phyloP scores from a whole-genome alignment of 2,888 invertebrate species.

The Seira musarum region DNA sequence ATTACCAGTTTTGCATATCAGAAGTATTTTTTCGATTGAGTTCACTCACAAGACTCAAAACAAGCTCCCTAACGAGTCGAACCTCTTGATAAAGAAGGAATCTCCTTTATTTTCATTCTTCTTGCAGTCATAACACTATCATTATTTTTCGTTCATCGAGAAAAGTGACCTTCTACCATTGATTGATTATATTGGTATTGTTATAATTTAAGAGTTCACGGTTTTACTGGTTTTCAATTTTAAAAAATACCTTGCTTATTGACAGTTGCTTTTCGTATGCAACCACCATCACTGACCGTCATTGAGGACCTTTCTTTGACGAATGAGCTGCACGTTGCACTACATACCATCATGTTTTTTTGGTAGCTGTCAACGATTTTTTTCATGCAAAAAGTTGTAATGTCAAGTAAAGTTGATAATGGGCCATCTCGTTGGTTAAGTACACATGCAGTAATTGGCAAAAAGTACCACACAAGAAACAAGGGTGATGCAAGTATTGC shows the following conservation, averaged over 20 bases:
- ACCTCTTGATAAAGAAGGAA: slow-evolving; percentile 35
- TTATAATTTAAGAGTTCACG: slow-evolving; percentile 17
- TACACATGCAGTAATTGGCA: background rate
- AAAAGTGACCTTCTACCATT: slow-evolving; percentile 47
- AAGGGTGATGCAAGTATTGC: background rate
- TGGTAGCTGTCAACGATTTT: background rate
- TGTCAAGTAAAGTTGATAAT: background rate
- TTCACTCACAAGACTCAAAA: slow-evolving; percentile 37
- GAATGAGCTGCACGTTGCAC: background rate
- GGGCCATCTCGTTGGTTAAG: background rate
- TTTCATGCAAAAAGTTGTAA: background rate
- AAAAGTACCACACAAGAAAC: background rate
- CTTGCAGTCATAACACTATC: slow-evolving; percentile 30
- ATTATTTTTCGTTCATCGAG: slow-evolving; percentile 36
- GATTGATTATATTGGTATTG: slow-evolving; percentile 53
- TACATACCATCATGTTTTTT: background rate
- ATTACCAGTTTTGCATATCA: slow-evolving; percentile 57
- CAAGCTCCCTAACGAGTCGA: slow-evolving; percentile 48
- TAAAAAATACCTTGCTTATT: slow-evolving; percentile 13
- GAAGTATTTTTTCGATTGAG: slow-evolving; percentile 50
- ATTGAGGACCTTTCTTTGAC: background rate
- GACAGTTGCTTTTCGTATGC: slow-evolving; percentile 20
- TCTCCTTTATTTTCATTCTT: slow-evolving; percentile 40
- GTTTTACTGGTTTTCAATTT: slow-evolving; percentile 33
- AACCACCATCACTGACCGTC: background rate